Evolutionary conservation across 2,888 invertebrate genomes (phyloP), one percentile per base, ranked within the genome.

Genomic region (Metalampra italica): DNA sequence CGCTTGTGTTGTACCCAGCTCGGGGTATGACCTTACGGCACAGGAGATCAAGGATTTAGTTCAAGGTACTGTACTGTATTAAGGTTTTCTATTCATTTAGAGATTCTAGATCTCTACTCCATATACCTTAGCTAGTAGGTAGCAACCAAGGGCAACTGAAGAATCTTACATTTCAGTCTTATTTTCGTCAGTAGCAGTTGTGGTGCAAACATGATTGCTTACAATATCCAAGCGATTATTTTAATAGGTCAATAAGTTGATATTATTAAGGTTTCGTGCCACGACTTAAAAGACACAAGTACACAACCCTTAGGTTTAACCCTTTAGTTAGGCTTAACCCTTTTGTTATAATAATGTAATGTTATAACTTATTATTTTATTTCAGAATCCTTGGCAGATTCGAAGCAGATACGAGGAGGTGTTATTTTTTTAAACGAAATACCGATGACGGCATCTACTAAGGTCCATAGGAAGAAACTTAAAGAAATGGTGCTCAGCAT

Each of bases 401-500:
- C 75, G 0, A 82, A 82, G 50, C 81, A 78, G 15, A 60, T 82
- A 5, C 48, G 78, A 47, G 82, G 82, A 0, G 82, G 82, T 0
- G 79, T 82, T 4, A 55, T 79, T 39, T 79, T 79, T 50, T 32
- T 79, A 13, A 60, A 66, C 9, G 62, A 62, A 34, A 54, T 82
- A 48, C 82, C 82, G 0, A 50, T 71, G 60, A 79, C 76, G 0
- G 68, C 72, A 0, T 65, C 78, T 0, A 73, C 75, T 0, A 82
- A 82, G 52, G 52, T 76, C 0, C 62, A 75, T 52, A 65, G 77
- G 32, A 39, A 52, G 1, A 66, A 66, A 45, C 56, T 80, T 1
- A 71, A 65, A 45, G 50, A 68, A 45, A 56, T 74, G 50, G 68
- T 55, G 0, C 29, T 64, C 11, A 51, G 51, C 30, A 50, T 70